These are phyloP conservation scores for Microctonus hyperodae DNA, from an alignment of 2,888 invertebrate genomes.

Conservation along the genomic window DNA sequence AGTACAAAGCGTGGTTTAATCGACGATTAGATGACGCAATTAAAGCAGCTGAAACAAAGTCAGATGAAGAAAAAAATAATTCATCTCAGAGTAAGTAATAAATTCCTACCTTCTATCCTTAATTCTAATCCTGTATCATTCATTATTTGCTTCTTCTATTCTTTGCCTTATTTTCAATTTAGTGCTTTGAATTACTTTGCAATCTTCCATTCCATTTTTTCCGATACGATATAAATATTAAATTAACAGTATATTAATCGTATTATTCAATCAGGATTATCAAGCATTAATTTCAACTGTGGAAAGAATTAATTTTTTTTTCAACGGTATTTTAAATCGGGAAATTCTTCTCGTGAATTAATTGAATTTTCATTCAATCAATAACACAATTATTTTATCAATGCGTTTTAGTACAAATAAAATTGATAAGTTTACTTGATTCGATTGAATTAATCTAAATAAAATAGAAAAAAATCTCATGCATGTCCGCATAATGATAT, in stretches of 20 bases:
- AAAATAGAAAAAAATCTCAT: constrained; percentile 21
- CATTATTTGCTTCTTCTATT: neutral
- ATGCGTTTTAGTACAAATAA: too few relatives aligned
- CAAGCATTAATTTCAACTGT: too few relatives aligned
- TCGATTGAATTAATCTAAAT: neutral
- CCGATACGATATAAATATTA: too few relatives aligned
- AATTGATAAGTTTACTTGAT: too few relatives aligned
- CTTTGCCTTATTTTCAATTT: neutral
- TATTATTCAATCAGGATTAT: too few relatives aligned
- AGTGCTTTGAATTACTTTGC: neutral
- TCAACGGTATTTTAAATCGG: too few relatives aligned
- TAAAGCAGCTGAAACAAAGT: constrained; percentile 74
- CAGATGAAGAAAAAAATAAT: constrained; percentile 40
- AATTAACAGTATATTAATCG: too few relatives aligned
- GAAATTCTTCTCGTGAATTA: too few relatives aligned
- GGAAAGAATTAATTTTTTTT: too few relatives aligned
- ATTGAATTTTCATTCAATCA: too few relatives aligned
- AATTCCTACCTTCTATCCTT: neutral
- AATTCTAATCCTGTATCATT: neutral
- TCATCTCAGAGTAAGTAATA: constrained; percentile 51
- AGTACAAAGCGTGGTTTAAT: constrained; percentile 82
- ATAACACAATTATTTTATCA: too few relatives aligned
- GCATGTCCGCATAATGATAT: constrained; percentile 32
- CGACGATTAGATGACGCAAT: constrained; percentile 86
- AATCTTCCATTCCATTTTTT: constrained; percentile 1